Conservation (phyloP, 1,140 invertebrate genomes). For the Macrobrachium nipponense region DNA sequence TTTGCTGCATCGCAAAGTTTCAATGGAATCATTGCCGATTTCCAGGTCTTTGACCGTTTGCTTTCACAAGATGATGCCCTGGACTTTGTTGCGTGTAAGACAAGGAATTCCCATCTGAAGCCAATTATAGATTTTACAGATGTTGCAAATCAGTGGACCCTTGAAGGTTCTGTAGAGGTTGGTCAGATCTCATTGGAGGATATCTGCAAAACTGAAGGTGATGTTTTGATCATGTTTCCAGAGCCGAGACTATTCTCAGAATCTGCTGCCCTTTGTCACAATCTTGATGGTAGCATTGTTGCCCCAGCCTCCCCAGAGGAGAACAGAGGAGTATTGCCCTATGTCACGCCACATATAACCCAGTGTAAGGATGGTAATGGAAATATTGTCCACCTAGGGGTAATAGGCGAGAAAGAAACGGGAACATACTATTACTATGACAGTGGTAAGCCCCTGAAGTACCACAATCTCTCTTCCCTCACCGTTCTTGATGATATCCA, state of each 20-base stretch:
- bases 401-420: neutral
- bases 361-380: slow-evolving; percentile 1
- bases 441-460: neutral
- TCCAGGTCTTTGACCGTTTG: neutral
- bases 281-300: slow-evolving; percentile 2
- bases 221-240: neutral
- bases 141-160: neutral
- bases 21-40: slow-evolving; percentile 10
- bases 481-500: neutral
- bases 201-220: neutral
- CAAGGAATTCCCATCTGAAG: neutral
- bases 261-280: neutral
- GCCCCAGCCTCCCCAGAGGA: neutral
- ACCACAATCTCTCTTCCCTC: neutral
- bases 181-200: neutral
- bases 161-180: slow-evolving; percentile 16
- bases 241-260: neutral
- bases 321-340: neutral
- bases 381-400: neutral
- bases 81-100: neutral
- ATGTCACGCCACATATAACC: neutral
- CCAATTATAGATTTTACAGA: slow-evolving; percentile 12
- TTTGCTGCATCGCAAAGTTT: slow-evolving; percentile 15
- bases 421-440: neutral
- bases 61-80: slow-evolving; percentile 9